Conservation (phyloP, 2,113 vertebrate genomes). For the Siniperca chuatsi region DNA sequence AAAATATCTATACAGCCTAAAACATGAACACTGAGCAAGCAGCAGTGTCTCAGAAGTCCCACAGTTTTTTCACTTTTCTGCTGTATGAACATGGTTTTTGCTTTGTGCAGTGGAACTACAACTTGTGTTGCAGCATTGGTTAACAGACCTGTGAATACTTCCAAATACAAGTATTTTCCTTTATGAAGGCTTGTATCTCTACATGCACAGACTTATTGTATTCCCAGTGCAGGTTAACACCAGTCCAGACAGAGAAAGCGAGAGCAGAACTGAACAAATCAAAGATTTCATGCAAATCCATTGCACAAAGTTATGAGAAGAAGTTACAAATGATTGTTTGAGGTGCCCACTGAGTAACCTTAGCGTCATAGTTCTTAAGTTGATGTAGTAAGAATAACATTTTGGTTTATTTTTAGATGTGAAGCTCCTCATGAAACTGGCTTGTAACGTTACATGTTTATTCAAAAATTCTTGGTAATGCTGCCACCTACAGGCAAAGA, state of each 20-base stretch:
- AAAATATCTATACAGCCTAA: constrained; percentile 8
- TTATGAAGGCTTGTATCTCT: not conserved
- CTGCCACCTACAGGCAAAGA: too few relatives aligned
- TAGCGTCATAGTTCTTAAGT: not conserved
- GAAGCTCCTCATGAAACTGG: not conserved
- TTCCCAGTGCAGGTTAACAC: not conserved
- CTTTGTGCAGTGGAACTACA: constrained; percentile 7
- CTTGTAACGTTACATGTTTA: not conserved
- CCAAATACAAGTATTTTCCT: not conserved
- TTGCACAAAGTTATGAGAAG: not conserved
- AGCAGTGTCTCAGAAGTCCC: not conserved
- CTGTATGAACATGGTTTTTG: not conserved
- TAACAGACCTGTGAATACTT: not conserved
- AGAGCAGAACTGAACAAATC: not conserved
- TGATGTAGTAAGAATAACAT: not conserved
- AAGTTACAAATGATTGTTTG: not conserved
- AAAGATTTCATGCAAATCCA: not conserved
- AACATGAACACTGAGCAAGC: constrained; percentile 14
- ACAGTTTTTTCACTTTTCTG: not conserved
- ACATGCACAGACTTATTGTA: not conserved
- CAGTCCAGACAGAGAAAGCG: not conserved
- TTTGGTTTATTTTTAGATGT: not conserved
- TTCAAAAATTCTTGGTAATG: too few relatives aligned
- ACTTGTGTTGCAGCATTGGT: not conserved
- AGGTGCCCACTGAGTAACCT: not conserved